A percentile compares a stretch with the other conserved stretches of the same genome.
phyloP scores from a whole-genome alignment of 2,797 vertebrate species.

The Danionella dracula region DNA sequence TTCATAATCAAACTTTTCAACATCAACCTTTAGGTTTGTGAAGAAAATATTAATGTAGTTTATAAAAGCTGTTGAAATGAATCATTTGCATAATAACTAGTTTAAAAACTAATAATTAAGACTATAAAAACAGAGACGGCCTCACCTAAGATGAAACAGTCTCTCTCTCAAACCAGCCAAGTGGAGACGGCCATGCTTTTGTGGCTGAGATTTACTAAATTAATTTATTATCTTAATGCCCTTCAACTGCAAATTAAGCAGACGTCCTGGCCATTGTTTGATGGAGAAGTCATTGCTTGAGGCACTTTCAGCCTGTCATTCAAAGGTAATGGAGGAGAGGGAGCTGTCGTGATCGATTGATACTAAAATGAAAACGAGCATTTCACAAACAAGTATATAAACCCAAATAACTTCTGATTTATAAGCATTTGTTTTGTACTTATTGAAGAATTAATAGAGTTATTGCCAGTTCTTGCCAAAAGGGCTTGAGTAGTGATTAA shows the following conservation, averaged over 20 bases:
- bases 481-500: no score
- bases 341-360: conserved; percentile 19
- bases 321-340: conserved; percentile 27
- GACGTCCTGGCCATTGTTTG: conserved; percentile 45
- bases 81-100: conserved; percentile 48
- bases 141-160: conserved; percentile 24
- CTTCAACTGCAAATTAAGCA: conserved; percentile 54
- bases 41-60: conserved; percentile 37
- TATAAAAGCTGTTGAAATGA: conserved; percentile 19
- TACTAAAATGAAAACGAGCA: not conserved
- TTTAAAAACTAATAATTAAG: conserved; percentile 46
- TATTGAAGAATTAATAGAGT: no score
- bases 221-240: conserved; percentile 54
- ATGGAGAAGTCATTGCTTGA: conserved; percentile 43
- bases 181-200: conserved; percentile 43
- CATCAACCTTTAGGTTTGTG: conserved; percentile 17
- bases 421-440: no score
- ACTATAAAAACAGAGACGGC: conserved; percentile 5
- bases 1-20: conserved; percentile 40
- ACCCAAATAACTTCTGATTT: not conserved
- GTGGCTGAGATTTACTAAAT: conserved; percentile 53
- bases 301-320: conserved; percentile 36
- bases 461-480: no score
- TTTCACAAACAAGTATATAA: conserved; percentile 17
- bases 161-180: conserved; percentile 31